A percentile compares a stretch with the other conserved stretches of the same genome.
These are phyloP conservation scores for Tenthredo notha DNA, from an alignment of 2,888 invertebrate species.

Conservation along the genomic window DNA sequence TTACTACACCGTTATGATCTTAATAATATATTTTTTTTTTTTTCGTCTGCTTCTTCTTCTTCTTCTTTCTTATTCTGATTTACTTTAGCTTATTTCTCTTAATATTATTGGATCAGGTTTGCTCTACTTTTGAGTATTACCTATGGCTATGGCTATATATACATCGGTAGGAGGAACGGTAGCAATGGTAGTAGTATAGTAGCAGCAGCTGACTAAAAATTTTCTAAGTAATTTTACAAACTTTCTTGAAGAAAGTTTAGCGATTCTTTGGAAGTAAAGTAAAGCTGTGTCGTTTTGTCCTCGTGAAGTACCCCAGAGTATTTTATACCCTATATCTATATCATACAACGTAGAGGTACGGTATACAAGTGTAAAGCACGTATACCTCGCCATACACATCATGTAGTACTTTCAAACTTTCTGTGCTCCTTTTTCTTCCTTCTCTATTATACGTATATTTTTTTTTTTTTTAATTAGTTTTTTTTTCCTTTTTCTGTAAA, in stretches of 20 bases:
- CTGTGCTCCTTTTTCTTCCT: background rate
- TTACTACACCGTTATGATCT: background rate
- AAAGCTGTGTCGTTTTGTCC: conserved; percentile 6
- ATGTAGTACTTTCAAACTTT: background rate
- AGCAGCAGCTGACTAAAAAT: background rate
- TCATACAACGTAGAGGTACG: background rate
- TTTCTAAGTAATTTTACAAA: conserved; percentile 16
- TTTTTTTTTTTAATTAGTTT: background rate
- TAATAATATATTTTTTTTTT: background rate
- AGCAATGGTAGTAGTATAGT: background rate
- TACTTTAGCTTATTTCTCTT: background rate
- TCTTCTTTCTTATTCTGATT: background rate
- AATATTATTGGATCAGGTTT: background rate
- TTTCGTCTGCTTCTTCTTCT: no score
- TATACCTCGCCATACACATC: background rate
- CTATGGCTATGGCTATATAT: background rate
- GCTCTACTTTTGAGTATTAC: background rate
- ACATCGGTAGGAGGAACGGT: background rate
- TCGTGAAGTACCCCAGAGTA: background rate
- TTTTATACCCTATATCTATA: background rate
- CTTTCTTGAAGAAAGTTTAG: conserved; percentile 8
- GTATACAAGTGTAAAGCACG: background rate
- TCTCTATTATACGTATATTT: background rate
- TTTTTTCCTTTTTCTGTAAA: background rate
- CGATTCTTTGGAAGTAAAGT: background rate